A percentile compares a stretch with the other conserved stretches of the same genome.
Conservation (phyloP, 2,797 vertebrate genomes). For the Brachyalestes nurse region DNA sequence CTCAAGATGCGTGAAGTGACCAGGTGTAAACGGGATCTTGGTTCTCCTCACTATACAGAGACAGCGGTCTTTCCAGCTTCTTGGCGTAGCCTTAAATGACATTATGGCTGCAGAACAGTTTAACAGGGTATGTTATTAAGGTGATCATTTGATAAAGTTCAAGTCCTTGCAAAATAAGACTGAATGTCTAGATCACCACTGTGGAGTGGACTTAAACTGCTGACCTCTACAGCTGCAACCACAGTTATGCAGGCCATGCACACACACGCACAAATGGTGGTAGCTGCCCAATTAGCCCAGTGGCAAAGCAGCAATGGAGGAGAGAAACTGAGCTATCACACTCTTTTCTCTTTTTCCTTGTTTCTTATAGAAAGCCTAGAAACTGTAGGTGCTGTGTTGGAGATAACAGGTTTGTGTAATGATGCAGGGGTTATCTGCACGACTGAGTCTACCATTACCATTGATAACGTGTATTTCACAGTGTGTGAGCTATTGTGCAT, state of each 20-base stretch:
- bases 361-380: constrained; percentile 35
- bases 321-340: constrained; percentile 4
- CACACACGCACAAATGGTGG: not conserved
- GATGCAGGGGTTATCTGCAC: constrained; percentile 12
- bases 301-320: constrained; percentile 12
- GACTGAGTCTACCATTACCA: constrained; percentile 12
- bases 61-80: no score
- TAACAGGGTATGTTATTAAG: no score
- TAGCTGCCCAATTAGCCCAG: constrained; percentile 14
- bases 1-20: no score
- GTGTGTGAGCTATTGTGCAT: not conserved
- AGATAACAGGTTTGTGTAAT: constrained; percentile 67
- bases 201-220: not conserved
- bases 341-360: constrained; percentile 22
- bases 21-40: no score
- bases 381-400: constrained; percentile 44
- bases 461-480: constrained; percentile 12
- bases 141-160: not conserved
- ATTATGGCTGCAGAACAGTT: no score
- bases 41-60: no score
- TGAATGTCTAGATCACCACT: not conserved
- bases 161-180: not conserved
- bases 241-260: not conserved
- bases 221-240: constrained; percentile 17
- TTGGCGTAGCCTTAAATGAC: no score